Evolutionary conservation across 2,113 vertebrate species (phyloP), one percentile per base, ranked within the genome.

Genomic region (Xerus inauris): DNA sequence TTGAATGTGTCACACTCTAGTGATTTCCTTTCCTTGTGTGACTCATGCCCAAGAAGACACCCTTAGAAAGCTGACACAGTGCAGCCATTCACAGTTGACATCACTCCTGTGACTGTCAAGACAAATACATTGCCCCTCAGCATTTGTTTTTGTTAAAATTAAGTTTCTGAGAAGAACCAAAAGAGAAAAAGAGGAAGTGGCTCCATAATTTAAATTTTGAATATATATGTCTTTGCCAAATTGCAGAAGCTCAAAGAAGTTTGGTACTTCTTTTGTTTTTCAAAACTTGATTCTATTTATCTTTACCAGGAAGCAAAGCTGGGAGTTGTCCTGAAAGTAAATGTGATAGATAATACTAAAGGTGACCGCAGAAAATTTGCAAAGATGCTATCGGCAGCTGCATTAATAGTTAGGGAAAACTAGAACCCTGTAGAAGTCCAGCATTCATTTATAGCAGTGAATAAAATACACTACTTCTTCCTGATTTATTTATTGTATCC

Each of bases 231-330:
- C 80, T 95, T 86, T 32, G 26, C 20, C 49, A 94, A 94, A 95
- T 94, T 96, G 89, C 91, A 92, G 95, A 97, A 92, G 81, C 76
- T 40, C 62, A 54, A 54, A 54, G 64, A 76, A 40, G 26, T 59
- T 94, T 75, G 49, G 17, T 35, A 65, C 71, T 69, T 92, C 30
- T 51, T 28, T 62, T 71, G 38, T 92, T 92, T 38, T 28, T 67
- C 76, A 38, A 88, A 94, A 92, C 14, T 59, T 20, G 20, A 16
- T 92, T 79, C 49, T 84, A 28, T 96, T 49, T 64, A 13, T 42
- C 79, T 72, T 83, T 28, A 35, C 72, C 72, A 85, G 76, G 65
- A 96, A 95, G 16, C 85, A 65, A 69, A 17, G 57, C 24, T 89
- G 69, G 28, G 38, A 40, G 45, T 40, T 59, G 35, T 57, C 71